Conservation (phyloP, 2,113 vertebrate genomes). For the Tonatia bakeri region DNA sequence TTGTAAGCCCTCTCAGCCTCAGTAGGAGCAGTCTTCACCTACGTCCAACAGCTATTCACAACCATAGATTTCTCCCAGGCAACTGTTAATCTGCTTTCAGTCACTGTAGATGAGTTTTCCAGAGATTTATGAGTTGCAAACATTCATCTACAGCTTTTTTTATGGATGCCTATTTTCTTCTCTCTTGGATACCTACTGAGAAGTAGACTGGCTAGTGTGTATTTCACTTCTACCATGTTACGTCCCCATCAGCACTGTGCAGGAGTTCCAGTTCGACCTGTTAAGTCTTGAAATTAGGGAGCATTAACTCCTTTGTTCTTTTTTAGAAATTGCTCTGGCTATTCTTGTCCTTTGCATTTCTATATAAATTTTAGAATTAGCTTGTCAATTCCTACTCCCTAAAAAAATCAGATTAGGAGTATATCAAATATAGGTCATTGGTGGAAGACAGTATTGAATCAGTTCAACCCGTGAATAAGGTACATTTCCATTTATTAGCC, state of each 20-base stretch:
- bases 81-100: not conserved
- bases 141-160: not conserved
- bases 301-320: not conserved
- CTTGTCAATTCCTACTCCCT: not conserved
- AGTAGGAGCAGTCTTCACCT: not conserved
- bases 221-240: not conserved
- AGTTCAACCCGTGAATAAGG: not conserved
- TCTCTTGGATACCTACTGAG: not conserved
- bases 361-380: not conserved
- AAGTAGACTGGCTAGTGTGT: not conserved
- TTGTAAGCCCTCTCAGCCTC: not conserved
- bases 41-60: rapidly evolving
- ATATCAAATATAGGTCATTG: not conserved
- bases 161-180: not conserved
- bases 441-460: not conserved
- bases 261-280: not conserved
- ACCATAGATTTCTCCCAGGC: not conserved
- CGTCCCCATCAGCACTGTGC: not conserved
- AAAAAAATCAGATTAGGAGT: not conserved
- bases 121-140: not conserved
- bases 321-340: not conserved
- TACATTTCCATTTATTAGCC: not conserved
- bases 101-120: not conserved
- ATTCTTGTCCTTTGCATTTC: not conserved
- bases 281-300: not conserved